Evolutionary conservation across 2,113 vertebrate genomes (phyloP), one percentile per base, ranked within the genome.

Genomic region (Reinhardtius hippoglossoides): DNA sequence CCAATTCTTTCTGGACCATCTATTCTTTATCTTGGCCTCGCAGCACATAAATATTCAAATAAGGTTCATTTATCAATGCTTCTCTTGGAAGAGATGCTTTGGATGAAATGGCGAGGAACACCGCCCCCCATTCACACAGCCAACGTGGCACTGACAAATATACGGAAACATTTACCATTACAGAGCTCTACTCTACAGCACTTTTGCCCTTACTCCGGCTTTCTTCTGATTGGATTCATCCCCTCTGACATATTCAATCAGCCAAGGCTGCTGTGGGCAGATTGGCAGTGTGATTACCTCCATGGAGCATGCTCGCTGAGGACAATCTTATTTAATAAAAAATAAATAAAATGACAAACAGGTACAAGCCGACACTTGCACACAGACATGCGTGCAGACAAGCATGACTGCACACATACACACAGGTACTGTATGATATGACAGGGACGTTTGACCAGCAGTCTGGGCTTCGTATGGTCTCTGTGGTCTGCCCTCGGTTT

Each of bases 21-120:
- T 95, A 95, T 95, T 95, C 93, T 95, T 95, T 94, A 93, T 93
- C 93, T 92, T 91, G 91, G 93, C 93, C 84, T 85, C 72, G 83
- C 80, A 77, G 92, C 73, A 79, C 76, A 85, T 90, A 94, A 81
- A 93, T 92, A 89, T 93, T 90, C 87, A 93, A 90, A 92, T 89
- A 82, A 91, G 91, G 89, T 92, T 91, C 89, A 87, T 82, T 92
- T 90, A 80, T 92, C 91, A 90, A 84, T 87, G 87, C 84, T 88
- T 68, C 86, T 64, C 16, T 24, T 81, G 80, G 59, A 89, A 83
- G 79, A 37, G 60, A 86, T 78, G 74, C 80, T 83, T 70, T 71
- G 80, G 87, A 88, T 84, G 82, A 89, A 92, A 90, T 86, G 82
- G 84, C 15, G 42, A 84, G 70, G 84, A 78, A 57, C 31, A 15